phyloP scores from a whole-genome alignment of 2,888 invertebrate genomes.

The Cryptus armator region DNA sequence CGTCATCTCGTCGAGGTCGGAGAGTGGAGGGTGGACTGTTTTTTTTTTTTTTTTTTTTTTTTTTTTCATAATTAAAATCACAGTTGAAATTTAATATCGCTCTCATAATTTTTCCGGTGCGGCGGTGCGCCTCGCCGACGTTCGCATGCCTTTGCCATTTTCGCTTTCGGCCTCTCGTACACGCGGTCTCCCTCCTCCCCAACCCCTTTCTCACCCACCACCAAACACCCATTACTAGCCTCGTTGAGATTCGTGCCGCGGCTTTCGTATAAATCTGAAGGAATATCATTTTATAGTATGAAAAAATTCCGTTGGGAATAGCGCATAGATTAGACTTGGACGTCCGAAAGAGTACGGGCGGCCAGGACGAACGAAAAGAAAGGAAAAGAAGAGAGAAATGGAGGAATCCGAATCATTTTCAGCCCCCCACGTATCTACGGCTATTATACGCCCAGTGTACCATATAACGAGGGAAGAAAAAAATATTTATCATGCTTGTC shows the following conservation, averaged over 20 bases:
- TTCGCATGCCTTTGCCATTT: conserved; percentile 42
- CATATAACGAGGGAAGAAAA: conserved; percentile 19
- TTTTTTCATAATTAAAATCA: conserved; percentile 79
- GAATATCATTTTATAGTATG: conserved; percentile 80
- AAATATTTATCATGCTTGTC: conserved; percentile 11
- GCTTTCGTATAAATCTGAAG: conserved; percentile 77
- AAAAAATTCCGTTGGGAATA: conserved; percentile 74
- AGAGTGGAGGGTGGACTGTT: conserved; percentile 39
- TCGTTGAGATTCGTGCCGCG: conserved; percentile 77
- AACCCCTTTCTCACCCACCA: background rate
- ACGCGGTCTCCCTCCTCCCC: conserved; percentile 3
- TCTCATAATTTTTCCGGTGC: conserved; percentile 77
- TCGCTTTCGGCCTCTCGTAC: conserved; percentile 34
- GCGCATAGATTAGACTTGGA: conserved; percentile 66
- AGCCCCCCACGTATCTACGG: conserved; percentile 36
- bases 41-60: conserved; percentile 69
- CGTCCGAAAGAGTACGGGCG: conserved; percentile 27
- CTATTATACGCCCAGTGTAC: background rate
- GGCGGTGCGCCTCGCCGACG: conserved; percentile 48
- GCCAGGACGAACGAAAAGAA: background rate
- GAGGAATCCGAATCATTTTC: conserved; percentile 47
- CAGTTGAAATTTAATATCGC: conserved; percentile 81
- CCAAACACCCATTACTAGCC: conserved; percentile 48
- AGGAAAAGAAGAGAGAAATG: conserved; percentile 13
- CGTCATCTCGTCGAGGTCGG: background rate